Conservation (phyloP, 2,888 invertebrate species). For the Leuctra nigra region DNA sequence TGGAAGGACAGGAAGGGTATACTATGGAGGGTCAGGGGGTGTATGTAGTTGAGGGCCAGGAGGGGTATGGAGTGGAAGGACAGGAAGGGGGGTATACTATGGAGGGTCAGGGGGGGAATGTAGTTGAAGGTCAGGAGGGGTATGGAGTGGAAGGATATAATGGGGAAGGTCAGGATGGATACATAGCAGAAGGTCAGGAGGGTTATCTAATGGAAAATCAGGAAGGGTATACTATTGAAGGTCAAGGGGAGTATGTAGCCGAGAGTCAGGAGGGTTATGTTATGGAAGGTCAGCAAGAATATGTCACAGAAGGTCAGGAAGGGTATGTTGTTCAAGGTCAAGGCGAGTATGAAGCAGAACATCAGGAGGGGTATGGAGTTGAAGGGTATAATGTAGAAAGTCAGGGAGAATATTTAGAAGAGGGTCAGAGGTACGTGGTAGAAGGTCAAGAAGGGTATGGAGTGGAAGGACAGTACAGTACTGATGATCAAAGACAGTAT, state of each 20-base stretch:
- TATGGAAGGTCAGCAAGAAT: neutral
- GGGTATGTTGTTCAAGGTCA: neutral
- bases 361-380: neutral
- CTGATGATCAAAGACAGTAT: neutral
- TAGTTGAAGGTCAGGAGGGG: neutral
- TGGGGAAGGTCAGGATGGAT: neutral
- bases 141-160: neutral
- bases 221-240: neutral
- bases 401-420: neutral
- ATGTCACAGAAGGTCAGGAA: neutral
- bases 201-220: neutral
- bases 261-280: neutral
- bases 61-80: too few species aligned
- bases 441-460: neutral
- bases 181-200: neutral
- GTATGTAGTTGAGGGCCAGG: too few species aligned
- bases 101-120: neutral
- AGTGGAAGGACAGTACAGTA: neutral
- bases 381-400: neutral
- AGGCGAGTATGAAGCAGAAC: neutral
- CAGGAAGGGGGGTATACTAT: too few species aligned
- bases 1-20: too few species aligned
- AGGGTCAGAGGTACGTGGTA: neutral
- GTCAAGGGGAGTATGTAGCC: neutral
- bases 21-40: too few species aligned